Conservation (phyloP, 2,797 vertebrate genomes). For the Arrhamphus sclerolepis region DNA sequence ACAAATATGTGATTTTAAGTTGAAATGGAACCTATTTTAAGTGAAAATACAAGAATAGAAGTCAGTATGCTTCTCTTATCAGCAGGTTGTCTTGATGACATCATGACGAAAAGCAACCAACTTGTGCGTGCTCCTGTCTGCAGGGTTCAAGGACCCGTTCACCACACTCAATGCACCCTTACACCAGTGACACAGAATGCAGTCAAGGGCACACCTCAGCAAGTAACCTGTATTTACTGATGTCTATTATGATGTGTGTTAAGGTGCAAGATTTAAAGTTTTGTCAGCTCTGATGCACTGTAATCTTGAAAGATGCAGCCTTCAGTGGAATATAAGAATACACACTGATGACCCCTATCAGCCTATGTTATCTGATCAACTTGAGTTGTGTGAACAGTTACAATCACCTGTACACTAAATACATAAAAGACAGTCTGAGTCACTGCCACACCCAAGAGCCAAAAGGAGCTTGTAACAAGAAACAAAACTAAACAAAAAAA, state of each 20-base stretch:
- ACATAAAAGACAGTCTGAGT: constrained; percentile 5
- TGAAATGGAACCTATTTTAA: too few species aligned
- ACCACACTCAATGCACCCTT: constrained; percentile 24
- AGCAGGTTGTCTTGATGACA: constrained; percentile 10
- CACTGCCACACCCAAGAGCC: constrained; percentile 1
- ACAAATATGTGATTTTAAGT: too few species aligned
- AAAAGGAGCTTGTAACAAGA: constrained; percentile 12
- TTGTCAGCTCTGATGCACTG: too few species aligned
- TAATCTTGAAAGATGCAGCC: too few species aligned
- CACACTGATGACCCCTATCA: background rate
- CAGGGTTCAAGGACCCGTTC: constrained; percentile 25
- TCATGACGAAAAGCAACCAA: constrained; percentile 19
- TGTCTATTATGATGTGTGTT: constrained; percentile 11
- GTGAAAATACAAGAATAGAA: background rate
- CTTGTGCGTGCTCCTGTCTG: constrained; percentile 18
- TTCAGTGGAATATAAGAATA: too few species aligned
- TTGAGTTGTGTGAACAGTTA: constrained; percentile 6
- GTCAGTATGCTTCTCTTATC: background rate
- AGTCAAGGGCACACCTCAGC: constrained; percentile 5
- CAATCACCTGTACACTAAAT: background rate
- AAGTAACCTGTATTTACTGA: constrained; percentile 12
- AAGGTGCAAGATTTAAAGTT: constrained; percentile 3
- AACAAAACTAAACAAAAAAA: constrained; percentile 41
- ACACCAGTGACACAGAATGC: constrained; percentile 33
- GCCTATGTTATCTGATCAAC: constrained; percentile 1